Evolutionary conservation across 2,797 vertebrate genomes (phyloP).

Genomic region (Microctenopoma stevenorrisi): DNA sequence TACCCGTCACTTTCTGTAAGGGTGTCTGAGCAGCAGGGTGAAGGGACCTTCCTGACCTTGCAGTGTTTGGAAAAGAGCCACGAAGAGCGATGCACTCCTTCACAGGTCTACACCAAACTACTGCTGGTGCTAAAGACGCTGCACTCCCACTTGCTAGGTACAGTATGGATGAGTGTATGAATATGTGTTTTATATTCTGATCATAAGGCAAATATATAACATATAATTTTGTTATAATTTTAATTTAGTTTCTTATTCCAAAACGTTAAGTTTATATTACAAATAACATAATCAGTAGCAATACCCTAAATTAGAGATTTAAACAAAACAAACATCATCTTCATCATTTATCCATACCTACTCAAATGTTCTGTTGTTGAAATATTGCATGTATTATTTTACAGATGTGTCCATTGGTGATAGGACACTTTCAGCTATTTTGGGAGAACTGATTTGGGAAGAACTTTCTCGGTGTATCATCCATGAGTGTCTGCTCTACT

Average conservation of each 20-base stretch:
- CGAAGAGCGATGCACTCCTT: constrained; percentile 83
- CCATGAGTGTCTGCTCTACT: constrained; percentile 91
- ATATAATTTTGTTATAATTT: too few species aligned
- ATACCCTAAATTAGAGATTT: background rate
- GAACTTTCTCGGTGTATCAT: constrained; percentile 93
- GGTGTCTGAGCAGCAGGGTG: constrained; percentile 77
- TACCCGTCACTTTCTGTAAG: constrained; percentile 83
- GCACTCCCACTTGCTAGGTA: constrained; percentile 89
- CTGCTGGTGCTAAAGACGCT: constrained; percentile 87
- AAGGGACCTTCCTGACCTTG: constrained; percentile 81
- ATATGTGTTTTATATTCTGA: background rate
- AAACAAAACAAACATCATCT: background rate
- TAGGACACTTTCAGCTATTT: constrained; percentile 83
- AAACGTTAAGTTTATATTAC: background rate
- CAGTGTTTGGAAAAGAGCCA: constrained; percentile 73
- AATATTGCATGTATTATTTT: constrained; percentile 5
- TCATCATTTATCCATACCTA: background rate
- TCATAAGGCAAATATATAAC: too few species aligned
- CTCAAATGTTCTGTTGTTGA: background rate
- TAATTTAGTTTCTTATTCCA: too few species aligned
- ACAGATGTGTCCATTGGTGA: constrained; percentile 85
- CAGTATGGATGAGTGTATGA: constrained; percentile 13
- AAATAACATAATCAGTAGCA: background rate
- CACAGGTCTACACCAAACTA: constrained; percentile 90
- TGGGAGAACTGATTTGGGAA: constrained; percentile 93